phyloP scores from a whole-genome alignment of 1,140 invertebrate species.

The Drusus annulatus region DNA sequence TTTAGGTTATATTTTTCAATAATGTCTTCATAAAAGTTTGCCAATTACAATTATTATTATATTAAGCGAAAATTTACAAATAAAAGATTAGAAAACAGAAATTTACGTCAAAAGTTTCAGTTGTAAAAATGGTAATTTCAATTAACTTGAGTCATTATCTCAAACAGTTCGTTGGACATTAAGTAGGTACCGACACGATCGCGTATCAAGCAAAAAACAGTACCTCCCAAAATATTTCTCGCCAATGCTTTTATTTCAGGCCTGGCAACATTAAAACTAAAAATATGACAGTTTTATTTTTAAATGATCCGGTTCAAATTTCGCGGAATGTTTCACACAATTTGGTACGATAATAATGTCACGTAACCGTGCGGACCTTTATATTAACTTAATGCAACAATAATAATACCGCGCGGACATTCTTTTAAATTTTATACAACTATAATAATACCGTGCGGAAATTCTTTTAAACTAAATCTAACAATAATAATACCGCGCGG shows the following conservation, averaged over 20 bases:
- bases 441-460: not conserved
- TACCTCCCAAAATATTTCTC: not conserved
- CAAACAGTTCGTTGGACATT: too few species aligned
- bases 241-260: not conserved
- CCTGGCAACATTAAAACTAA: constrained; percentile 4
- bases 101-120: too few species aligned
- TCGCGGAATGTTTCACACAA: not conserved
- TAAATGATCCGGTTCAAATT: not conserved
- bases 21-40: too few species aligned
- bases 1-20: too few species aligned
- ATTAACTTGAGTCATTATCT: too few species aligned
- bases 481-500: not conserved
- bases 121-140: too few species aligned
- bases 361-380: not conserved
- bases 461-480: not conserved
- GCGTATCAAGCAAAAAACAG: not conserved
- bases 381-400: too few species aligned
- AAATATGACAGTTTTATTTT: constrained; percentile 2
- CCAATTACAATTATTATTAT: too few species aligned
- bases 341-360: not conserved
- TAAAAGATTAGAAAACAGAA: too few species aligned
- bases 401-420: not conserved
- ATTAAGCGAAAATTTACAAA: too few species aligned
- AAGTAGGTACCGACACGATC: too few species aligned
- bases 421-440: not conserved